phyloP scores from a whole-genome alignment of 2,797 vertebrate genomes.

The Pseudopleuronectes americanus region DNA sequence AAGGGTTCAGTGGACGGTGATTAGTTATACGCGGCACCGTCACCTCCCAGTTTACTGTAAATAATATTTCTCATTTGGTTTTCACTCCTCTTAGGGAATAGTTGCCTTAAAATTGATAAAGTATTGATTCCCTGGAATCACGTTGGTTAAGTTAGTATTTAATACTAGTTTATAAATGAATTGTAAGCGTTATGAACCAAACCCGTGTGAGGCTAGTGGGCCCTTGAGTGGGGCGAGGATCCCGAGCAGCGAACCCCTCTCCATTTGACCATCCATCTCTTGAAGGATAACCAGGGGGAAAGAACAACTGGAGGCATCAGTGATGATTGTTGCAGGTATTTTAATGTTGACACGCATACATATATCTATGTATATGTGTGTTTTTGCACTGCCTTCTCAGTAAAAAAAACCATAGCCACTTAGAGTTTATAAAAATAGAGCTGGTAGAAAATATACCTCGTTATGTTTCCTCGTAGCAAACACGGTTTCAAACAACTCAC shows the following conservation, averaged over 20 bases:
- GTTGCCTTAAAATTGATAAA: slow-evolving; percentile 54
- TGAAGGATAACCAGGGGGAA: slow-evolving; percentile 88
- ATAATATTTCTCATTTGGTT: slow-evolving; percentile 57
- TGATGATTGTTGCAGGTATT: slow-evolving; percentile 89
- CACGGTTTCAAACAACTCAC: slow-evolving; percentile 73
- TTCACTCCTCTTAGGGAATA: slow-evolving; percentile 57
- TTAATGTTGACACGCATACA: slow-evolving; percentile 89
- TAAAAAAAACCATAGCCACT: slow-evolving; percentile 61
- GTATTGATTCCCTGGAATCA: slow-evolving; percentile 48
- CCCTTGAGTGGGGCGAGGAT: slow-evolving; percentile 75
- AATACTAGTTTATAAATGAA: slow-evolving; percentile 59
- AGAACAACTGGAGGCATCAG: slow-evolving; percentile 88
- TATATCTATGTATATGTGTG: slow-evolving; percentile 91
- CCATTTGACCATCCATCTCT: slow-evolving; percentile 84
- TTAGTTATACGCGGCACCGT: slow-evolving; percentile 51
- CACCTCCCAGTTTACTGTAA: slow-evolving; percentile 51
- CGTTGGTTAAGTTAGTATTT: slow-evolving; percentile 54
- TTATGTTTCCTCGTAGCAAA: slow-evolving; percentile 65
- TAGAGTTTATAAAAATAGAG: slow-evolving; percentile 63
- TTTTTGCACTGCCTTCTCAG: slow-evolving; percentile 91
- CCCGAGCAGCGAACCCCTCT: slow-evolving; percentile 81
- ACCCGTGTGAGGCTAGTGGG: slow-evolving; percentile 72
- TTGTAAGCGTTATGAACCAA: slow-evolving; percentile 63
- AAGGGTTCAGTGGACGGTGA: slow-evolving; percentile 57
- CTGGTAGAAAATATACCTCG: slow-evolving; percentile 58